A percentile compares a stretch with the other conserved stretches of the same genome.
Conservation (phyloP, 2,113 vertebrate genomes). For the Phylloscopus trochiloides region DNA sequence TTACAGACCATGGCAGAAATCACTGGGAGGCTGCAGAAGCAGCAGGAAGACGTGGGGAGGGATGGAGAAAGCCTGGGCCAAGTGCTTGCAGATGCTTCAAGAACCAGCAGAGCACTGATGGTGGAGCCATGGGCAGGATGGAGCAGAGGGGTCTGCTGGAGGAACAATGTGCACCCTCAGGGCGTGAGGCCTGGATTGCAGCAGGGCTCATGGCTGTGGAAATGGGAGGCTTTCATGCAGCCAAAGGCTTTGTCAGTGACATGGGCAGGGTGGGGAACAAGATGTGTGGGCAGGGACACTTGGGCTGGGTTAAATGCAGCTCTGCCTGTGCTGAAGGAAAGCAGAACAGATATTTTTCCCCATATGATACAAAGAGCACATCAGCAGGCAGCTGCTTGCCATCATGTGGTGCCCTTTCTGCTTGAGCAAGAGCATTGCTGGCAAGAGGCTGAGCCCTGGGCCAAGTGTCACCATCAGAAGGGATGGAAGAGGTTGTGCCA, state of each 20-base stretch:
- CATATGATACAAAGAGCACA: accelerated
- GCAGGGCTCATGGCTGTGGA: not conserved
- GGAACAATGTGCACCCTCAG: not conserved
- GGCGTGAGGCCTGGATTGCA: not conserved
- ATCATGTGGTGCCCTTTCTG: not conserved
- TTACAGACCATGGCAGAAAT: not conserved
- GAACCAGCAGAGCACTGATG: not conserved
- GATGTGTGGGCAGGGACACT: not conserved
- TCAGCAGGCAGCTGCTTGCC: not conserved
- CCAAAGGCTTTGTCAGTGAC: not conserved
- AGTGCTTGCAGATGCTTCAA: not conserved
- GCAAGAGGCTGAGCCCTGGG: not conserved
- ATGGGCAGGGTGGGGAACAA: accelerated
- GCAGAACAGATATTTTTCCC: not conserved
- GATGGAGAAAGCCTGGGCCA: not conserved
- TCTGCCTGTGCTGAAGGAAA: not conserved
- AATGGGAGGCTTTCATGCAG: not conserved
- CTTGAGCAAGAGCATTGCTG: not conserved
- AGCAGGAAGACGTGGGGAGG: accelerated
- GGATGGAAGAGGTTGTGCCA: not conserved
- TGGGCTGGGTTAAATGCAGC: not conserved
- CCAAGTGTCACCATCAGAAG: not conserved
- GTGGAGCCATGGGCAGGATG: not conserved
- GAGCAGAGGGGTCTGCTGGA: not conserved
- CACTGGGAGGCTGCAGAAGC: not conserved